Conservation (phyloP, 1,140 invertebrate species). For the Drosophila kepulauana region DNA sequence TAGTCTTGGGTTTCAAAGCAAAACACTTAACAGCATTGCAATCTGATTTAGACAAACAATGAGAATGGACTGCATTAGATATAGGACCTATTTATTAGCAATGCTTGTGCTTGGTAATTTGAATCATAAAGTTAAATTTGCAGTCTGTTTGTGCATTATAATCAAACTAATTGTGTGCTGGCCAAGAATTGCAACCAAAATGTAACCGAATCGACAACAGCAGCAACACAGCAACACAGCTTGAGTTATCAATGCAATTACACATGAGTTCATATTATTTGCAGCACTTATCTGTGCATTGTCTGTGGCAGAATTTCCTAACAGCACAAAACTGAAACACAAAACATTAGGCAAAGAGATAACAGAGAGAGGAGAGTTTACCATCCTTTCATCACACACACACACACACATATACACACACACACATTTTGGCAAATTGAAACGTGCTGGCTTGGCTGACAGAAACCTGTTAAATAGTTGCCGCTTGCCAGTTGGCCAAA, state of each 20-base stretch:
- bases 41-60: conserved; percentile 9
- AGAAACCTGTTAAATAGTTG: conserved; percentile 21
- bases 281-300: conserved; percentile 6
- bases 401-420: too few relatives aligned
- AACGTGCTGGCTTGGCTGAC: conserved; percentile 39
- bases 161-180: conserved; percentile 23
- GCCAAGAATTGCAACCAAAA: conserved; percentile 6
- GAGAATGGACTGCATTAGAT: neutral
- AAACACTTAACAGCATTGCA: conserved; percentile 12
- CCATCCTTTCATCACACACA: neutral
- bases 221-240: neutral
- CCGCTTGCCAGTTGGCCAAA: conserved; percentile 18
- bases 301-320: neutral
- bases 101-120: neutral
- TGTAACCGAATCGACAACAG: conserved; percentile 23
- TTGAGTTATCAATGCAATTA: conserved; percentile 67
- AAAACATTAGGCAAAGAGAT: conserved; percentile 20
- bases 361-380: conserved; percentile 6
- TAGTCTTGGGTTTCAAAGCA: conserved; percentile 27
- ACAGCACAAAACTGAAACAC: neutral
- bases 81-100: conserved; percentile 7
- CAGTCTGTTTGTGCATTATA: conserved; percentile 12
- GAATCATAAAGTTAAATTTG: neutral
- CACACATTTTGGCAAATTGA: conserved; percentile 38
- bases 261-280: conserved; percentile 63